phyloP scores from a whole-genome alignment of 2,797 vertebrate species.

The Gymnothorax javanicus region DNA sequence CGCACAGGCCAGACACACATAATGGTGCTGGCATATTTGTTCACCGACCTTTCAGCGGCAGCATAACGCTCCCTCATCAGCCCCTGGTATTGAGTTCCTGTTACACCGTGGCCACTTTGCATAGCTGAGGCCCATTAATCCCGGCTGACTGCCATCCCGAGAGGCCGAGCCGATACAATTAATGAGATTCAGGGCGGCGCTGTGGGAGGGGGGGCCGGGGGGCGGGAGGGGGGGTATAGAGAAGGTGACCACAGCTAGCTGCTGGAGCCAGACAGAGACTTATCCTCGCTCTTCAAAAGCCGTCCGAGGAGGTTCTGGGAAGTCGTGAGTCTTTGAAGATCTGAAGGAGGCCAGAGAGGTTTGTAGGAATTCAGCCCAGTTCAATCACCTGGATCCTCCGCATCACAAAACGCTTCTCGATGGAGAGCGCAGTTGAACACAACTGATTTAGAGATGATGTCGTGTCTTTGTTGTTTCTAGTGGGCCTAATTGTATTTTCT shows the following conservation, averaged over 20 bases:
- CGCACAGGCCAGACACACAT: constrained; percentile 30
- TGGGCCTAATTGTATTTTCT: neutral
- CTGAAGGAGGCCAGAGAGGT: constrained; percentile 41
- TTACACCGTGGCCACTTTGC: constrained; percentile 69
- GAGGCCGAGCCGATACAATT: constrained; percentile 67
- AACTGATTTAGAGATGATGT: neutral
- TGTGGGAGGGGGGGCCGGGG: neutral
- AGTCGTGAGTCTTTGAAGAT: constrained; percentile 46
- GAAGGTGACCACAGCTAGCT: constrained; percentile 52
- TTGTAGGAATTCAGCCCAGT: constrained; percentile 13
- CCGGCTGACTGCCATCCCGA: constrained; percentile 64
- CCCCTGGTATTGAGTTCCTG: constrained; percentile 68
- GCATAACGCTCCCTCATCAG: constrained; percentile 71
- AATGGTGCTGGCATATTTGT: constrained; percentile 51
- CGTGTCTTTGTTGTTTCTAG: neutral
- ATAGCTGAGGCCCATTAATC: constrained; percentile 74
- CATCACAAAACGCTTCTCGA: neutral
- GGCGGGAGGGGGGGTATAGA: constrained; percentile 44
- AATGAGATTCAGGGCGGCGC: constrained; percentile 67
- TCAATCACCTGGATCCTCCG: neutral
- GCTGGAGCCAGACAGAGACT: constrained; percentile 43
- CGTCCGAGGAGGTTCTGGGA: constrained; percentile 37
- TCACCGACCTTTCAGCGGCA: constrained; percentile 57
- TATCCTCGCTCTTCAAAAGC: constrained; percentile 51
- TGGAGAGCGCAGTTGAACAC: neutral